phyloP scores from a whole-genome alignment of 2,113 vertebrate species.

The Hemiscyllium ocellatum region DNA sequence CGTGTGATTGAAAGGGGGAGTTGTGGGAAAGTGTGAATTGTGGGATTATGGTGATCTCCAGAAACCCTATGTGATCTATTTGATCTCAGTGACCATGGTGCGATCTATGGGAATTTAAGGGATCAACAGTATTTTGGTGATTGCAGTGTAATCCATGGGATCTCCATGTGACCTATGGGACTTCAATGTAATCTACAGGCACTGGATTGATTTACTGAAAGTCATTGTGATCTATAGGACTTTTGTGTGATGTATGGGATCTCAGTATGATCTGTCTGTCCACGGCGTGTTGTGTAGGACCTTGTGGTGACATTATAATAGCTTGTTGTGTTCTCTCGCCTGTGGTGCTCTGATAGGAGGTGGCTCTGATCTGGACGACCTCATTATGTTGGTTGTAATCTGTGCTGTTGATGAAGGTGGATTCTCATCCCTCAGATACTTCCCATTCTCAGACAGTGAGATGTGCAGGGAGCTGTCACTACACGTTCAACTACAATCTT shows the following conservation, averaged over 20 bases:
- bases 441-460: slow-evolving; percentile 18
- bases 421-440: background rate
- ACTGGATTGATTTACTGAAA: too few relatives aligned
- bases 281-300: too few relatives aligned
- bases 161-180: background rate
- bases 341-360: too few relatives aligned
- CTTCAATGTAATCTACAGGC: background rate
- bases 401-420: background rate
- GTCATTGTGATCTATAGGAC: background rate
- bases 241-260: background rate
- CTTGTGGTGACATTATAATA: background rate
- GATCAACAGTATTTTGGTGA: too few relatives aligned
- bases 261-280: background rate
- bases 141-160: background rate
- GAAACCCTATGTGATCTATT: too few relatives aligned
- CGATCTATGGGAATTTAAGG: too few relatives aligned
- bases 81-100: too few relatives aligned
- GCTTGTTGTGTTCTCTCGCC: background rate
- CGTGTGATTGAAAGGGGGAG: too few relatives aligned
- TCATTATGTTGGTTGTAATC: background rate
- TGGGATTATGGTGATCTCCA: too few relatives aligned
- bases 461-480: background rate
- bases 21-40: too few relatives aligned
- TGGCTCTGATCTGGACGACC: too few relatives aligned
- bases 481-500: background rate